Base-by-base conservation (phyloP, 2,888 invertebrate genomes). In the Rhagonycha fulva region DNA sequence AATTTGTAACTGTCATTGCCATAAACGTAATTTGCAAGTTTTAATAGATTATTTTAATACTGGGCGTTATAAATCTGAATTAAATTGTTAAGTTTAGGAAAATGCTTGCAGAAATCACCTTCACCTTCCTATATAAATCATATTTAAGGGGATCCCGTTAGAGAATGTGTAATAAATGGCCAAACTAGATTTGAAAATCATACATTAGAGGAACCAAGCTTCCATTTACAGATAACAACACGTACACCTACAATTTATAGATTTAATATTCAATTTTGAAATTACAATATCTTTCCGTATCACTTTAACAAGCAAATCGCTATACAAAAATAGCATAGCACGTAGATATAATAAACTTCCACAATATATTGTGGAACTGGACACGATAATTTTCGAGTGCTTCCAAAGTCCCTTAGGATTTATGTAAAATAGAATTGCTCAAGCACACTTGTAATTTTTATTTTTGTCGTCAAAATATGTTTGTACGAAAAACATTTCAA, bases 151-250 rank as follows among this genome's bases (percentile, higher is more conserved):
- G 63, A 66, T 66, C 26, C 63, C 47, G 47, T 66, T 24, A 66
- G 63, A 66, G 63, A 24, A 66, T 66, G 63, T 66, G 63, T 66
- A 66, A 66, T 66, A 66, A 66, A 66, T 26, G 63, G 23, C 63
- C 63, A 66, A 26, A 66, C 23, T 66, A 66, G 24, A 66, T 72
- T 72, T 30, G 23, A 72, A 72, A 23, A 63, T 72, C 67, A 32
- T 72, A 72, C 67, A 72, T 72, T 72, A 72, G 12, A 24, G 26
- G 72, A 23, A 67, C 63, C 72, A 67, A 67, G 72, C 67, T 66
- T 72, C 67, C 60, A 72, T 66, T 23, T 32, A 63, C 63, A 47
- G 67, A 72, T 72, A 72, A 66, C 63, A 72, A 63, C 67, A 72
- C 67, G 72, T 72, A 63, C 32, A 28, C 32, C 26, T 67, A 67